A percentile compares a stretch with the other conserved stretches of the same genome.
These are phyloP conservation scores for Hydrolagus colliei DNA, from an alignment of 2,797 vertebrate genomes.

Conservation along the genomic window DNA sequence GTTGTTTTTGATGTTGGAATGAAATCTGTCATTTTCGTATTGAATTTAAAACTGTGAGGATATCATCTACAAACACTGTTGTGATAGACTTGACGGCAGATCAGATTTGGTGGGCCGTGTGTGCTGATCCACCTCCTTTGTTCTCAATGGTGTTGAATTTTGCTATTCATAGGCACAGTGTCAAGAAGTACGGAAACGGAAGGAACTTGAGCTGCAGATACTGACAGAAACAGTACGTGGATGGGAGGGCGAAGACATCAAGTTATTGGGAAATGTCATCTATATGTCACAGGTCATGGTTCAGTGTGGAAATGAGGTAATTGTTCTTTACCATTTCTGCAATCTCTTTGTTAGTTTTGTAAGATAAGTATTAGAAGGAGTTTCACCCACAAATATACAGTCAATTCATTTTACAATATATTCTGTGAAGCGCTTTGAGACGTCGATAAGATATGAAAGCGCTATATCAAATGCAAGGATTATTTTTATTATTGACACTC, in stretches of 20 bases:
- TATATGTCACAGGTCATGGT: slow-evolving; percentile 94
- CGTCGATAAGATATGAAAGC: too few species aligned
- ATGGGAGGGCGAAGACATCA: slow-evolving; percentile 96
- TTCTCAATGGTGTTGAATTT: background rate
- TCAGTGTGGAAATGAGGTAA: slow-evolving; percentile 86
- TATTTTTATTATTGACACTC: too few species aligned
- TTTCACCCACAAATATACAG: too few species aligned
- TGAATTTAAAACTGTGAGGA: background rate
- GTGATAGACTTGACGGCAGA: too few species aligned
- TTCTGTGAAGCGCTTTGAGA: too few species aligned
- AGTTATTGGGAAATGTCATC: slow-evolving; percentile 77
- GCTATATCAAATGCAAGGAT: too few species aligned
- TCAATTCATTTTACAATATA: too few species aligned
- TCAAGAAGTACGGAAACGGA: slow-evolving; percentile 91
- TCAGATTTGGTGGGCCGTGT: too few species aligned
- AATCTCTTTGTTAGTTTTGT: too few species aligned
- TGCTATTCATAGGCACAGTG: slow-evolving; percentile 71
- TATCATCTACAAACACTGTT: too few species aligned
- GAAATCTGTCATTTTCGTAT: background rate
- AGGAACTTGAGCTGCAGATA: slow-evolving; percentile 93
- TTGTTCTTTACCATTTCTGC: background rate
- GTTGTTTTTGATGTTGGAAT: background rate
- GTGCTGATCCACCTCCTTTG: too few species aligned
- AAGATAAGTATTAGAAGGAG: too few species aligned
- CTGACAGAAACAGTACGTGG: slow-evolving; percentile 86